Evolutionary conservation across 2,797 vertebrate species (phyloP).

Genomic region (Hyperoplus immaculatus): DNA sequence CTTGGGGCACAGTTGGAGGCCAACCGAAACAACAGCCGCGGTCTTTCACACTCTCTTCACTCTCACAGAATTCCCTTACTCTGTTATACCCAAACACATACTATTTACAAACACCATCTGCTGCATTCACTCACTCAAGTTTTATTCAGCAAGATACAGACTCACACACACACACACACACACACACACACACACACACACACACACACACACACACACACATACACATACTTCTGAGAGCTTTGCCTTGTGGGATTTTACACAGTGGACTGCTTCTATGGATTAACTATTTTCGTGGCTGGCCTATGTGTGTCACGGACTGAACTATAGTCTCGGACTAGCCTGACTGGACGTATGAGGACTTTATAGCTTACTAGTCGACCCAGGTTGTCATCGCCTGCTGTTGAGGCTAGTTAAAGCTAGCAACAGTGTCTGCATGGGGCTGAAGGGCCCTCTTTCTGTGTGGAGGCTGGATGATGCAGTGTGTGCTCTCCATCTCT

Average conservation of each 20-base stretch:
- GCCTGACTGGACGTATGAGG: slow-evolving; percentile 17
- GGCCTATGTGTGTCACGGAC: slow-evolving; percentile 38
- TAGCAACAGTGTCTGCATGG: slow-evolving; percentile 38
- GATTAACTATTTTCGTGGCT: slow-evolving; percentile 65
- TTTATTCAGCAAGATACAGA: slow-evolving; percentile 33
- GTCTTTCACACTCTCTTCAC: slow-evolving; percentile 67
- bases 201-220: background rate
- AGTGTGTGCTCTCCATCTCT: slow-evolving; percentile 79
- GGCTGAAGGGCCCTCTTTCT: slow-evolving; percentile 55
- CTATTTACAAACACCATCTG: slow-evolving; percentile 61
- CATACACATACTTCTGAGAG: slow-evolving; percentile 36
- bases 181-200: slow-evolving; percentile 12
- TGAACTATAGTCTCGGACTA: slow-evolving; percentile 10
- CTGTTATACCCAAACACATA: slow-evolving; percentile 39
- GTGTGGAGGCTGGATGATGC: slow-evolving; percentile 77
- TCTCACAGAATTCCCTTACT: slow-evolving; percentile 51
- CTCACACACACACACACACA: background rate
- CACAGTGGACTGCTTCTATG: slow-evolving; percentile 55
- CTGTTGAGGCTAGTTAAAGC: slow-evolving; percentile 16
- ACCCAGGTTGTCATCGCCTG: slow-evolving; percentile 5
- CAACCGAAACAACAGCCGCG: slow-evolving; percentile 74
- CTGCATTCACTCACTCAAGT: slow-evolving; percentile 21
- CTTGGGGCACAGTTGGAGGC: slow-evolving; percentile 78
- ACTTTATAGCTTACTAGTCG: slow-evolving; percentile 2
- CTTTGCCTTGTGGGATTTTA: slow-evolving; percentile 49